Conservation (phyloP, 2,797 vertebrate species). For the Hydrocynus forskahlii region DNA sequence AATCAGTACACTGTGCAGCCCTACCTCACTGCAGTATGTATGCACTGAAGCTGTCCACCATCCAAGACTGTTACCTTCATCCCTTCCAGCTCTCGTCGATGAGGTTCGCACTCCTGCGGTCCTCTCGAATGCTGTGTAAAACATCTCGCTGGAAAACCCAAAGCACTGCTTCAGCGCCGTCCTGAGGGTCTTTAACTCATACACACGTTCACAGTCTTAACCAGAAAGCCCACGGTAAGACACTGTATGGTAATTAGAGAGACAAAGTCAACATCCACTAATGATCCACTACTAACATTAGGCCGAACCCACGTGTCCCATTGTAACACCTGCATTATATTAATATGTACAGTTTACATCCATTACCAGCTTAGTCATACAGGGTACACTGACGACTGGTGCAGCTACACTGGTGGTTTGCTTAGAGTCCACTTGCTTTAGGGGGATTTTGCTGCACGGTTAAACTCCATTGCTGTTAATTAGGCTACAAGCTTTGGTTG, state of each 20-base stretch:
- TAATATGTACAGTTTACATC: background rate
- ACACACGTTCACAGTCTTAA: background rate
- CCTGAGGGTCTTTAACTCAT: conserved; percentile 2
- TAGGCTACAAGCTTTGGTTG: background rate
- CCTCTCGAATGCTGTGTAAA: too few species aligned
- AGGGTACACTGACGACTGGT: too few species aligned
- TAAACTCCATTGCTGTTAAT: background rate
- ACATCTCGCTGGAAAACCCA: background rate
- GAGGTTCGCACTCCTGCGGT: too few species aligned
- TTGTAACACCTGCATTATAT: background rate
- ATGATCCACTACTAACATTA: background rate
- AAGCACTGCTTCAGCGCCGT: background rate
- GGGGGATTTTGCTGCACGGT: background rate
- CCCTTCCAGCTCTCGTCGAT: too few species aligned
- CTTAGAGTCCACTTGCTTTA: background rate
- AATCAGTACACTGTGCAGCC: too few species aligned
- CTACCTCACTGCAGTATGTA: too few species aligned
- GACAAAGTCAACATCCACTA: background rate
- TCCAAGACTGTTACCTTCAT: too few species aligned
- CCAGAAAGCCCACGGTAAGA: background rate
- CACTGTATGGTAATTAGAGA: background rate
- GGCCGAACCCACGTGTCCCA: background rate
- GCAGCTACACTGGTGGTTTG: background rate
- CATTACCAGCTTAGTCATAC: background rate
- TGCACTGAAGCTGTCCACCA: too few species aligned